phyloP scores from a whole-genome alignment of 1,140 invertebrate species.

The Mamestra configurata region DNA sequence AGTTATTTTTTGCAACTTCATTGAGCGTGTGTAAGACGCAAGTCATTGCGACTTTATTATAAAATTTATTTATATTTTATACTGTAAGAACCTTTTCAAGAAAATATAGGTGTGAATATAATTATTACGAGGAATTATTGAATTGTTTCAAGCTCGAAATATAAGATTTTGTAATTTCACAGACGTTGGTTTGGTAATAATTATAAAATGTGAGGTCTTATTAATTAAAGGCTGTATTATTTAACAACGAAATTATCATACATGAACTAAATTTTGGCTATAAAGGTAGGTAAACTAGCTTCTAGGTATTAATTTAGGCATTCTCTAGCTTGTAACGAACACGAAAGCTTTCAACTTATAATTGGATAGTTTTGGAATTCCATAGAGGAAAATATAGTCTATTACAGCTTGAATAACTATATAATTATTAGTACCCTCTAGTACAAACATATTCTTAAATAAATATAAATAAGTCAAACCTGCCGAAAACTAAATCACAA shows the following conservation, averaged over 20 bases:
- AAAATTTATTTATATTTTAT: background rate
- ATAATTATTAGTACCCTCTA: no score
- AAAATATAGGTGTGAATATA: background rate
- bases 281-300: no score
- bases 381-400: background rate
- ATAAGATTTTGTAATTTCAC: background rate
- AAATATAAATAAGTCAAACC: no score
- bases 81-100: background rate
- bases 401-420: no score
- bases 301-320: conserved; percentile 7
- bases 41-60: background rate
- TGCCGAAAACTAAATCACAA: background rate
- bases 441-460: no score
- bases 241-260: no score
- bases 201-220: background rate
- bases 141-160: background rate
- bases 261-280: no score
- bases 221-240: no score
- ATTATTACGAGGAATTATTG: background rate
- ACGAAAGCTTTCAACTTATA: conserved; percentile 10
- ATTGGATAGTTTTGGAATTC: background rate
- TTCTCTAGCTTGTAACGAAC: background rate
- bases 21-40: background rate
- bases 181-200: background rate
- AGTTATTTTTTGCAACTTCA: background rate